Evolutionary conservation across 1,140 invertebrate genomes (phyloP).

Genomic region (Triops longicaudatus): DNA sequence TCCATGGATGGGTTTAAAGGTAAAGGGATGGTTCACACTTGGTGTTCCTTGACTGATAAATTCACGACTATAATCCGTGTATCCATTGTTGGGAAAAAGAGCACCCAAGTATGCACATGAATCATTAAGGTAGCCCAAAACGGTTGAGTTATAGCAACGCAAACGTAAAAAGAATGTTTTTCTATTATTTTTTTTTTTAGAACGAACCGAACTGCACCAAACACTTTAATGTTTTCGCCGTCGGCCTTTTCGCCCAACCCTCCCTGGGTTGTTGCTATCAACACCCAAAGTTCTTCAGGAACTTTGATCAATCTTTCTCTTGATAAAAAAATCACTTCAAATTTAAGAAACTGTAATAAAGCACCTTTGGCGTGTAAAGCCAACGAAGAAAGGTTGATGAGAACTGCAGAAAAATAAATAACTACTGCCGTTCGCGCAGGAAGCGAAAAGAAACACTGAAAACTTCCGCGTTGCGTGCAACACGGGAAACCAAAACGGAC

Average conservation of each 20-base stretch:
- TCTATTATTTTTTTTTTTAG: neutral
- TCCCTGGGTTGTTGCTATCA: neutral
- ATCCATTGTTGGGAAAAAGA: neutral
- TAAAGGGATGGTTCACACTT: neutral
- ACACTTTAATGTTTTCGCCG: constrained; percentile 2
- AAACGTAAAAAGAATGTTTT: neutral
- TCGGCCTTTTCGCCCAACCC: neutral
- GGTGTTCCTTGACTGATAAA: neutral
- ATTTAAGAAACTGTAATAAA: too few relatives aligned
- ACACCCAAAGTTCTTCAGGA: neutral
- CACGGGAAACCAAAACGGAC: neutral
- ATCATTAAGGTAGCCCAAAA: too few relatives aligned
- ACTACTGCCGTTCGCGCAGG: too few relatives aligned
- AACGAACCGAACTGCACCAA: neutral
- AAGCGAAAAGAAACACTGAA: neutral
- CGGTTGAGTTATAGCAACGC: too few relatives aligned
- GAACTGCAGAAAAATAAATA: too few relatives aligned
- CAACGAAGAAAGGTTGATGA: too few relatives aligned
- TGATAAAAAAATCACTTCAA: neutral
- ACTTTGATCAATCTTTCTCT: neutral
- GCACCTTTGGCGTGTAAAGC: too few relatives aligned
- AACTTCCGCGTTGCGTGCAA: neutral
- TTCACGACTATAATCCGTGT: neutral
- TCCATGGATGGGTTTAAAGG: neutral
- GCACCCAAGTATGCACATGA: neutral